Base-by-base conservation (phyloP, 2,113 vertebrate species). In the Cyphomyrus discorhynchus region DNA sequence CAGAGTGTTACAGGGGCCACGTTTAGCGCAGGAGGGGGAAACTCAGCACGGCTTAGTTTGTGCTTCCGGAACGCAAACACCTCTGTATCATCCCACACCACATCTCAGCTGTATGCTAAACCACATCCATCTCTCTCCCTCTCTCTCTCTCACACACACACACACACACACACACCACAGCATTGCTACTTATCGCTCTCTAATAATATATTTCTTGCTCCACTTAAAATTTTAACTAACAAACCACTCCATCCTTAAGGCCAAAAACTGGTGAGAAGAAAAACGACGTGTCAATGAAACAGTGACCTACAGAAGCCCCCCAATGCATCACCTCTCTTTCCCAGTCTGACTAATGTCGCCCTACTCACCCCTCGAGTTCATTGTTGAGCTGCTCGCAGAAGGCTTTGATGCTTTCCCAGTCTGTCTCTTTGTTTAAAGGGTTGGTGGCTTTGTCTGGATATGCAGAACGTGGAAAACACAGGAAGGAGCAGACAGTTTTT, bases 361-460 rank as follows among this genome's bases (percentile, higher is more conserved):
- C 3, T 21, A 42, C 98, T 95, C 93, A 99, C 98, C 98, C 98
- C 87, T 99, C 98, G 1, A 97, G 95, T 92, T 99, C 98, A 93
- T 97, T 96, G 91, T 96, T 97, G 89, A 99, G 97, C 91, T 98
- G 97, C 87, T 99, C 97, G 84, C 97, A 99, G 94, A 99, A 99
- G 0, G 95, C 94, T 88, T 96, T 95, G 93, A 99, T 97, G 82
- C 94, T 96, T 58, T 97, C 96, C 98, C 98, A 99, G 93, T 99
- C 96, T 39, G 96, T 94, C 53, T 98, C 97, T 93, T 97, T 98
- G 94, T 99, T 99, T 88, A 98, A 92, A 58, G 98, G 98, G 90
- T 97, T 99, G 42, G 98, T 99, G 8, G 98, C 97, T 93, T 96
- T 97, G 91, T 99, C 98, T 99, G 94, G 42, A 90, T 3, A 21